Conservation (phyloP, 2,797 vertebrate genomes). For the Florisuga fusca region DNA sequence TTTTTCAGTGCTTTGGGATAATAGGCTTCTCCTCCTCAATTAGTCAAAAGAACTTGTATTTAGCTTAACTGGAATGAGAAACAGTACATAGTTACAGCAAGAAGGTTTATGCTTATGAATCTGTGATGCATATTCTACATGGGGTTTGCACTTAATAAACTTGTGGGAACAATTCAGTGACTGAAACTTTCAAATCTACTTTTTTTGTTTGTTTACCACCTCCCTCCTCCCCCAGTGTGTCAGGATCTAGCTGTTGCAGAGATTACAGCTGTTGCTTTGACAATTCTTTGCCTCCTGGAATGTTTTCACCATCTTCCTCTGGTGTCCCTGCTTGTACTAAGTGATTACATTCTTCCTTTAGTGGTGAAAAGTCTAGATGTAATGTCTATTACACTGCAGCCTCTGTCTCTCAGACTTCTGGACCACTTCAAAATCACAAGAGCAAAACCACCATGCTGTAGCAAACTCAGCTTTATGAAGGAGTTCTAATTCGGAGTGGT, state of each 20-base stretch:
- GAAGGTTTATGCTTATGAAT: background rate
- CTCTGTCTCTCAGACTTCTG: background rate
- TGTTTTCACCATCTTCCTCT: background rate
- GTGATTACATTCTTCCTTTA: conserved; percentile 6
- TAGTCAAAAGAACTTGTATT: background rate
- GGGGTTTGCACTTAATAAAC: background rate
- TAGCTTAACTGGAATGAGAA: background rate
- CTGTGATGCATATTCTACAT: background rate
- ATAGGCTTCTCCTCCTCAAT: background rate
- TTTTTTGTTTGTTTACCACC: background rate
- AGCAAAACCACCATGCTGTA: background rate
- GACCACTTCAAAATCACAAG: background rate
- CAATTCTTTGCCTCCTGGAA: background rate
- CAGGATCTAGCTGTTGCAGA: background rate
- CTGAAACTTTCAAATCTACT: background rate
- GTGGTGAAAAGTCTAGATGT: background rate
- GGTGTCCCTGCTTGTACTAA: background rate
- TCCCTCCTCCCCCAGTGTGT: background rate
- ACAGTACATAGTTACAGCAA: background rate
- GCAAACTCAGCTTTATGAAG: background rate
- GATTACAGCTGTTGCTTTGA: background rate
- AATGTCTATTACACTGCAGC: background rate
- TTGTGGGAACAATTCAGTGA: background rate
- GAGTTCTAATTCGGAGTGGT: background rate
- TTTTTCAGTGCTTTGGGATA: background rate